Evolutionary conservation across 2,113 vertebrate genomes (phyloP).

Genomic region (Blennius ocellaris): DNA sequence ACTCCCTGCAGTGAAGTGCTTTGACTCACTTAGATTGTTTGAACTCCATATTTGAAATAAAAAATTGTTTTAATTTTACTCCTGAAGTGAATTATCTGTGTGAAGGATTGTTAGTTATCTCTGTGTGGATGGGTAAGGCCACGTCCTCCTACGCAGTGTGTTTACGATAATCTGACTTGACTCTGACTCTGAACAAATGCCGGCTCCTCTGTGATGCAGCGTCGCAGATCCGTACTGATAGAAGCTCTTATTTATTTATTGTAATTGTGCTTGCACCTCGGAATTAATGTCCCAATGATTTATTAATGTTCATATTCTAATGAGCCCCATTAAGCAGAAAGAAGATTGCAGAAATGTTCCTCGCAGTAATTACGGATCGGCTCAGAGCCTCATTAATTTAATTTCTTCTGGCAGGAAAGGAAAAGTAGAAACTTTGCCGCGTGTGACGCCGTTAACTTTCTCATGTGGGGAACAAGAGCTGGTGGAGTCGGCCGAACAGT

Average conservation of each 20-base stretch:
- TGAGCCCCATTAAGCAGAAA: constrained; percentile 31
- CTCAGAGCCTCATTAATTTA: constrained; percentile 13
- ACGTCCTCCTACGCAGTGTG: no score
- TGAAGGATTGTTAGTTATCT: no score
- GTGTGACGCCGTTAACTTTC: no score
- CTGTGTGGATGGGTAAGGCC: no score
- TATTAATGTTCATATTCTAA: constrained; percentile 43
- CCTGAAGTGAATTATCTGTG: no score
- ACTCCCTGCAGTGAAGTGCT: no score
- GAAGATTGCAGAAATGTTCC: constrained; percentile 40
- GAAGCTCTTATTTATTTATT: constrained; percentile 35
- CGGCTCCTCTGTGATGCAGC: not conserved
- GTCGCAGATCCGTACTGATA: constrained; percentile 14
- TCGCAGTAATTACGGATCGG: constrained; percentile 44
- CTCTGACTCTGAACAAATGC: not conserved
- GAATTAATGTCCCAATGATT: constrained; percentile 46
- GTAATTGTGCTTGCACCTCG: constrained; percentile 26
- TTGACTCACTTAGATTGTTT: no score
- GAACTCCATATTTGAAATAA: no score
- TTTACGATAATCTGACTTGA: no score
- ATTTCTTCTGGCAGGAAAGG: constrained; percentile 11
- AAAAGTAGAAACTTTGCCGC: constrained; percentile 10
- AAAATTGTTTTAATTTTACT: no score
- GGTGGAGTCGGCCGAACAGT: no score
- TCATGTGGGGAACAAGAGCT: no score